Conservation (phyloP, 2,797 vertebrate genomes). For the Syngnathus acus region DNA sequence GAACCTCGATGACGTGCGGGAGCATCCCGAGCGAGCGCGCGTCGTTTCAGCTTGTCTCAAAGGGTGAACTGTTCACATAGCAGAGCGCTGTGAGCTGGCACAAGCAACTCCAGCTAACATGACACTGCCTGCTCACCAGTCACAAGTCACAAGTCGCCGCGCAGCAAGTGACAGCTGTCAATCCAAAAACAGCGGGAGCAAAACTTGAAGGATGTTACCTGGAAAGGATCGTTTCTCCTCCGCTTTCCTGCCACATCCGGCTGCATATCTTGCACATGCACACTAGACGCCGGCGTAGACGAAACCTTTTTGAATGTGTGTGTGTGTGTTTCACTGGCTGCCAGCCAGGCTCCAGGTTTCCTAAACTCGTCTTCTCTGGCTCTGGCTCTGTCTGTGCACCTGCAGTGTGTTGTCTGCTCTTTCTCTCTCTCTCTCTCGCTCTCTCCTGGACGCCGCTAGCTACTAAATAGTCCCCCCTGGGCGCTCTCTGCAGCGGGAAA, state of each 20-base stretch:
- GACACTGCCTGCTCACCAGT: constrained; percentile 81
- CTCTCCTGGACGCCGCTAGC: constrained; percentile 2
- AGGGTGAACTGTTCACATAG: constrained; percentile 62
- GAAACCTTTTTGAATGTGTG: no score
- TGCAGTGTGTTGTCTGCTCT: constrained; percentile 7
- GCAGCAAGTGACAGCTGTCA: constrained; percentile 61
- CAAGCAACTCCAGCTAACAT: constrained; percentile 76
- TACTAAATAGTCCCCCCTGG: constrained; percentile 60
- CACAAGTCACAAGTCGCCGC: constrained; percentile 12
- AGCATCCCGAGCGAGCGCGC: background rate
- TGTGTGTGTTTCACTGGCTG: no score
- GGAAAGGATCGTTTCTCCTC: constrained; percentile 18
- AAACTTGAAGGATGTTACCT: constrained; percentile 13
- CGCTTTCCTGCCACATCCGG: constrained; percentile 30
- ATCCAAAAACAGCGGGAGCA: background rate
- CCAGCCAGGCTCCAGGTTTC: no score
- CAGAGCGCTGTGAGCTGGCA: constrained; percentile 67
- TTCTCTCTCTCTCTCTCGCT: background rate
- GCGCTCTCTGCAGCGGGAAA: constrained; percentile 78
- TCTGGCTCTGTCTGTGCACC: constrained; percentile 10
- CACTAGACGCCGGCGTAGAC: background rate
- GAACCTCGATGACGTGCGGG: background rate
- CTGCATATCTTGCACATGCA: constrained; percentile 18
- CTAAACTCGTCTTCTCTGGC: background rate
- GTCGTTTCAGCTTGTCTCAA: background rate